Evolutionary conservation across 2,797 vertebrate species (phyloP), one percentile per base, ranked within the genome.

Genomic region (Malacoctenus gilli): DNA sequence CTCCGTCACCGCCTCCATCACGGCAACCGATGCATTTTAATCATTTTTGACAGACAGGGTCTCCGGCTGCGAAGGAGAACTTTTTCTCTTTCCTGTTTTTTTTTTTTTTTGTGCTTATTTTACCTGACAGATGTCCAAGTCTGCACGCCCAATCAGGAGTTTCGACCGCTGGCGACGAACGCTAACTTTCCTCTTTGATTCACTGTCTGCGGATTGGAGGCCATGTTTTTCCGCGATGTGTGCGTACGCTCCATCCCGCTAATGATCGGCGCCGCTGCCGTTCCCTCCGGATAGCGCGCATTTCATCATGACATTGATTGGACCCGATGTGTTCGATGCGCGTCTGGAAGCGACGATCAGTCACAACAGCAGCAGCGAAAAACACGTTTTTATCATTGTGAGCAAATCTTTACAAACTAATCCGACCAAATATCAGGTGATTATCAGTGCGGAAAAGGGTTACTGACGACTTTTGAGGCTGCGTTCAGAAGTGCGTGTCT

Each of bases 261-360:
- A 60, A 79, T 59, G 51, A 79, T 72, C 59, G 46, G 50, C 56
- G 56, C 44, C 31, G 36, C 32, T 44, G 25, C 48, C 55, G 21
- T 36, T 9, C 32, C 14, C 35, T n/a, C 38, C 2, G 4, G 6
- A 3, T 15, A 13, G 2, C 31, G 14, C 31, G 1, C 28, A 21
- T 65, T 48, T 68, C 43, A 31, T 44, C 22, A 8, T 18, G 39
- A 34, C 25, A 13, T 2, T 56, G 34, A 59, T 35, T 49, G 19
- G 19, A 46, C 15, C 28, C 22, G 40, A 72, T 61, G 35, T 48
- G 28, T 32, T 55, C 31, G 12, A 4, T n/a, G 16, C 18, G 15
- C 18, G 16, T 34, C 15, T 18, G 20, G 41, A 43, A 30, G 43
- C 5, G 19, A 0, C 0, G 8, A 74, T 52, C 44, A 49, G 43